Conservation (phyloP, 2,888 invertebrate genomes). For the Carterocephalus palaemon region DNA sequence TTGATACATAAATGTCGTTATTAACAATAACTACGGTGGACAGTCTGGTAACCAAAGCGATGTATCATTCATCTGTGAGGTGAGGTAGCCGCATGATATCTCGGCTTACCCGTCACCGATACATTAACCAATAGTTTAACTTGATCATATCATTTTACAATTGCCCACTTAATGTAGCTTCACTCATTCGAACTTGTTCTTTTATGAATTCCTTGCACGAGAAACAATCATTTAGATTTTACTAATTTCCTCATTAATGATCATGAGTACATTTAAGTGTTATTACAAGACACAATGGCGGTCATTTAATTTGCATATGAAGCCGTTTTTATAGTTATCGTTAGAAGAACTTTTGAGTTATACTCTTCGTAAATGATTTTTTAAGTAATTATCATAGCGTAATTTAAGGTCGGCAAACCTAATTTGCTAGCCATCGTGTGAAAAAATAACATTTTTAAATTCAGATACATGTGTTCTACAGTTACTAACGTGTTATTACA, state of each 20-base stretch:
- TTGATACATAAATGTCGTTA: conserved; percentile 10
- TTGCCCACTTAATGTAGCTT: conserved; percentile 55
- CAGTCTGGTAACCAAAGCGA: conserved; percentile 27
- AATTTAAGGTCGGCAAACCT: conserved; percentile 5
- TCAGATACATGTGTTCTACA: conserved; percentile 5
- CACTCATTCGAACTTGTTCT: conserved; percentile 34
- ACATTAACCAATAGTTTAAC: conserved; percentile 76
- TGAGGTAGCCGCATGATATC: conserved; percentile 55
- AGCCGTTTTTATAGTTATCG: conserved; percentile 20
- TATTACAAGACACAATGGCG: conserved; percentile 13
- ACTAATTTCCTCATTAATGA: conserved; percentile 20
- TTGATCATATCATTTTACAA: conserved; percentile 65
- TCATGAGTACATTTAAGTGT: conserved; percentile 13
- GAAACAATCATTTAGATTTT: conserved; percentile 18
- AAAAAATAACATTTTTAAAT: no score
- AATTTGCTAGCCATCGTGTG: no score
- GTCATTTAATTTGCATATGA: conserved; percentile 19
- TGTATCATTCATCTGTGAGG: conserved; percentile 32
- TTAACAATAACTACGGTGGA: conserved; percentile 15
- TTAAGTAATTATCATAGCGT: conserved; percentile 7
- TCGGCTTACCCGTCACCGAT: conserved; percentile 67
- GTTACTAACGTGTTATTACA: conserved; percentile 2
- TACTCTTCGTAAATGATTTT: conserved; percentile 9
- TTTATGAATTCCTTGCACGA: conserved; percentile 18
- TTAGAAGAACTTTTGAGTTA: conserved; percentile 13